These are phyloP conservation scores for Hafferia zeledoni DNA, from an alignment of 2,797 vertebrate genomes.

Conservation along the genomic window DNA sequence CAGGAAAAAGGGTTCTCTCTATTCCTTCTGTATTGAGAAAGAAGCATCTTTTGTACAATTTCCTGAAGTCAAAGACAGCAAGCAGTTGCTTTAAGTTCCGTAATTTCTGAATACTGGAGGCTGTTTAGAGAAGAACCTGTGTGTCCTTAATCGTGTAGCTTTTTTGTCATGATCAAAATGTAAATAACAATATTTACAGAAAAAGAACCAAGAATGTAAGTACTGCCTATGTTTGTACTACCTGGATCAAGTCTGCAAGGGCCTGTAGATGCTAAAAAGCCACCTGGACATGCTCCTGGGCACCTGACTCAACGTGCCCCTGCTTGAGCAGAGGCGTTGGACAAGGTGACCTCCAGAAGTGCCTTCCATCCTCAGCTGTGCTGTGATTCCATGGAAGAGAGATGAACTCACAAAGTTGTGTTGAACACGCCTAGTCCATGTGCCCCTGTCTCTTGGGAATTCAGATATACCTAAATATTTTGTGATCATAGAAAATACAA, in stretches of 20 bases:
- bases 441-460: background rate
- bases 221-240: background rate
- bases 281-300: background rate
- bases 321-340: background rate
- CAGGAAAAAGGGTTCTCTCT: background rate
- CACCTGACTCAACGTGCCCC: background rate
- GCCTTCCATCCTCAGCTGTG: background rate
- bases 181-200: background rate
- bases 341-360: background rate
- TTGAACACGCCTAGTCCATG: rapidly evolving
- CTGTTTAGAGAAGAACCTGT: background rate
- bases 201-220: background rate
- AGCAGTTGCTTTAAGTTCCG: background rate
- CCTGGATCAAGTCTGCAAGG: background rate
- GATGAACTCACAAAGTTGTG: background rate
- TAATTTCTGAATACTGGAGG: background rate
- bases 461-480: background rate
- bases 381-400: background rate
- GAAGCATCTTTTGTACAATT: background rate
- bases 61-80: background rate
- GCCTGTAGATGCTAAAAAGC: background rate
- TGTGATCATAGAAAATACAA: background rate
- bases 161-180: background rate
- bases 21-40: background rate
- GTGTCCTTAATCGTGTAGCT: background rate